Base-by-base conservation (phyloP, 2,113 vertebrate genomes). In the Ailuropoda melanoleuca region DNA sequence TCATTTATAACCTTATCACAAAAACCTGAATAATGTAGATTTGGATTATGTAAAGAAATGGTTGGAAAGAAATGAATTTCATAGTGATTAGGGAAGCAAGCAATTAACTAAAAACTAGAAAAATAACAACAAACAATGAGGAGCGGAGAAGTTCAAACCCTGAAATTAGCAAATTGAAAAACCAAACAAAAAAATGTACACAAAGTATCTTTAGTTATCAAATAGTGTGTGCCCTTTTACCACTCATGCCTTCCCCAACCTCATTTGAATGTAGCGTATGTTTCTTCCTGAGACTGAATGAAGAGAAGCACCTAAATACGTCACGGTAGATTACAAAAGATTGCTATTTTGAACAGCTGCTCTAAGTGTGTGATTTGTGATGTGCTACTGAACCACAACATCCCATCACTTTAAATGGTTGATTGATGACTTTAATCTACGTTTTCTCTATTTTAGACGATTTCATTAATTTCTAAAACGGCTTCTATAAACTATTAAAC, bases 381-480 rank as follows among this genome's bases (percentile, higher is more conserved):
- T 89, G 43, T 62, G 2, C 21, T 90, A 8, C 82, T 14, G 72
- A 97, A 55, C 64, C 88, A 11, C 0, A 80, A 10, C 39, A 78
- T 88, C 95, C 58, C 19, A 81, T n/a, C 17, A 58, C 96, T 98
- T 97, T 91, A 66, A 98, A 34, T 6, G 87, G 62, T 90, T 89
- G 94, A 90, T 50, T 95, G 78, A 86, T 0, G 1, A 39, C 46
- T 96, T 98, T 39, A 86, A 95, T 77, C 48, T 88, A 8, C 1
- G 3, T 84, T 58, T 72, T 70, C 24, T 93, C 17, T 58, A 18
- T 74, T 93, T 92, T 83, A 58, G 74, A 37, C 48, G 56, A 60
- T 72, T 96, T 93, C 66, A 97, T 89, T 86, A 92, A 95, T 98
- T 75, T 97, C 75, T 96, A 94, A 98, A 98, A 70, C 26, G 97